Percentiles rank a stretch among this genome's conserved stretches.
Conservation (phyloP, 2,113 vertebrate species). For the Nanorana parkeri region DNA sequence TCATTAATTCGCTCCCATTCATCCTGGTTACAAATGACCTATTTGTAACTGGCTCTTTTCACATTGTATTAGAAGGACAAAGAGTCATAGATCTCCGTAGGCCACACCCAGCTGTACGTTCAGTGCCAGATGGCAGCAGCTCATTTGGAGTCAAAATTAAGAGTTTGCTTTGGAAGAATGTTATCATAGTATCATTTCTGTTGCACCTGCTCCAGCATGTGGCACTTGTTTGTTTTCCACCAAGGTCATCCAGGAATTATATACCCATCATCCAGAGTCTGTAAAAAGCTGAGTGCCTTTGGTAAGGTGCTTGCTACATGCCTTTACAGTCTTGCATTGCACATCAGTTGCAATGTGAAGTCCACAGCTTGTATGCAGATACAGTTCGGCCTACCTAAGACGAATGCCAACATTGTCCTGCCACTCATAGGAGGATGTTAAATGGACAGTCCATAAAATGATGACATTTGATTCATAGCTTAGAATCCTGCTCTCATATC, state of each 20-base stretch:
- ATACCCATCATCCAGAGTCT: conserved; percentile 56
- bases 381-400: too few species aligned
- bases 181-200: conserved; percentile 56
- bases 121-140: conserved; percentile 51
- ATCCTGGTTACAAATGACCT: conserved; percentile 49
- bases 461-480: too few species aligned
- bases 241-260: conserved; percentile 66
- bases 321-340: too few species aligned
- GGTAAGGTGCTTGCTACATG: neutral
- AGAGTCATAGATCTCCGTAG: conserved; percentile 39
- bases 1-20: conserved; percentile 30
- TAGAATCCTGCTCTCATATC: too few species aligned
- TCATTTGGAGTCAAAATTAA: conserved; percentile 54
- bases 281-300: conserved; percentile 29
- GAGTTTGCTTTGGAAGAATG: conserved; percentile 55
- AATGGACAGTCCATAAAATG: too few species aligned
- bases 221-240: conserved; percentile 63
- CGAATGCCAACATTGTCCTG: too few species aligned
- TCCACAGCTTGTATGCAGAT: too few species aligned
- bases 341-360: too few species aligned
- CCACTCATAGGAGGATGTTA: too few species aligned
- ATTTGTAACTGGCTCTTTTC: conserved; percentile 27
- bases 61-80: conserved; percentile 46
- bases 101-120: conserved; percentile 18
- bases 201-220: conserved; percentile 62